These are phyloP conservation scores for Corythaixoides concolor DNA, from an alignment of 2,113 vertebrate species.

Conservation along the genomic window DNA sequence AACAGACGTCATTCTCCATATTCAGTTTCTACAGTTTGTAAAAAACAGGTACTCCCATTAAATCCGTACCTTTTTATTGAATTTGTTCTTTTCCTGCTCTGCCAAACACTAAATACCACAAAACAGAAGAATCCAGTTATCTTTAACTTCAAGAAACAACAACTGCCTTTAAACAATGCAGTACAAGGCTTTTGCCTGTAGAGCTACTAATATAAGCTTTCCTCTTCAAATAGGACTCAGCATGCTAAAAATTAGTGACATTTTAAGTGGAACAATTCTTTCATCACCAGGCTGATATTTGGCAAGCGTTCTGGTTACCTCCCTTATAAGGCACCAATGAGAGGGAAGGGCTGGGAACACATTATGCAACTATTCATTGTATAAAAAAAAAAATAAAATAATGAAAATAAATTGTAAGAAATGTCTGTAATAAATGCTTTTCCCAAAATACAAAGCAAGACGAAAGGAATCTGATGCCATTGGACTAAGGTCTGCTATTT, in stretches of 20 bases:
- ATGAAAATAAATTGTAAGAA: background rate
- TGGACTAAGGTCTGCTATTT: background rate
- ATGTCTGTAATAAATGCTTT: background rate
- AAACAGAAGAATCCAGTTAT: background rate
- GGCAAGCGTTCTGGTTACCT: background rate
- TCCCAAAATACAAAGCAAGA: background rate
- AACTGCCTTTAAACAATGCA: background rate
- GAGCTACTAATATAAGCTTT: background rate
- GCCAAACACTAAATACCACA: background rate
- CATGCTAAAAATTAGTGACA: constrained; percentile 46
- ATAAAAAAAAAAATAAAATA: background rate
- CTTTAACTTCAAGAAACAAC: background rate
- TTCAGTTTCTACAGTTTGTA: background rate
- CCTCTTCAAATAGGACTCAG: background rate
- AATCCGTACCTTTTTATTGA: background rate
- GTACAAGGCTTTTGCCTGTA: background rate
- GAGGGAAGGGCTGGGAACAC: constrained; percentile 3
- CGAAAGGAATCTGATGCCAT: background rate
- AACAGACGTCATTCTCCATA: background rate
- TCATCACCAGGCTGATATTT: constrained; percentile 32
- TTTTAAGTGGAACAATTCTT: constrained; percentile 55
- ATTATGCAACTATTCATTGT: background rate
- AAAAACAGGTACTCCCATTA: background rate
- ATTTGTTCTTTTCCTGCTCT: background rate
- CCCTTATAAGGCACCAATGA: constrained; percentile 31